These are phyloP conservation scores for Cebuella pygmaea DNA, from an alignment of 2,797 vertebrate species.

Conservation along the genomic window DNA sequence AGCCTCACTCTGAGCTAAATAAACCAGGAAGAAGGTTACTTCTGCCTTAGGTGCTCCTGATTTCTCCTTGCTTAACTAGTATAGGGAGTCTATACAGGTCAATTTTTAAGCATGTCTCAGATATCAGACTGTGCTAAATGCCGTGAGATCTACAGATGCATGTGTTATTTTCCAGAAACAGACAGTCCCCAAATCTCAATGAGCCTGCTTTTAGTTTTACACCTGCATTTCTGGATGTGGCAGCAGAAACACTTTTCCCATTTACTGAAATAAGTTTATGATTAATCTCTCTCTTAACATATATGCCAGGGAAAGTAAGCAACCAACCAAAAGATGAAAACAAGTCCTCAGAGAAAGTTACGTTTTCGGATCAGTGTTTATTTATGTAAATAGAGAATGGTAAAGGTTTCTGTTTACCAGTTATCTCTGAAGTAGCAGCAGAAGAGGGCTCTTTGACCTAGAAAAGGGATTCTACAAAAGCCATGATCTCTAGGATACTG, in stretches of 20 bases:
- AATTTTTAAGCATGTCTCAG: background rate
- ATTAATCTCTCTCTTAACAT: background rate
- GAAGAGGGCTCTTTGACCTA: background rate
- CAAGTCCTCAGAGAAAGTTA: background rate
- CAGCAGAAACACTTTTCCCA: background rate
- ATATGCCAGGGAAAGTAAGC: background rate
- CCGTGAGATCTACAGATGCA: background rate
- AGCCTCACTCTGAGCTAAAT: background rate
- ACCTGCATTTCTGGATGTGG: background rate
- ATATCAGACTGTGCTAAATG: background rate
- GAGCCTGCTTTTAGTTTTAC: background rate
- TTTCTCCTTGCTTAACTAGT: background rate
- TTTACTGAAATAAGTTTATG: background rate
- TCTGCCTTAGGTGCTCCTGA: background rate
- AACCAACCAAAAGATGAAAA: background rate
- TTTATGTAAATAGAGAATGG: background rate
- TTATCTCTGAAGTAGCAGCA: background rate
- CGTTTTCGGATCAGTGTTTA: background rate
- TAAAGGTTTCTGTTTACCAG: background rate
- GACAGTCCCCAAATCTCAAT: background rate
- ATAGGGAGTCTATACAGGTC: fast-evolving
- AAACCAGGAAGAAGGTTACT: background rate
- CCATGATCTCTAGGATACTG: background rate
- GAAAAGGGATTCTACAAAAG: background rate
- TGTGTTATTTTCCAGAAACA: background rate